Evolutionary conservation across 2,888 invertebrate genomes (phyloP), one percentile per base, ranked within the genome.

Genomic region (Lamellibrachia columna): DNA sequence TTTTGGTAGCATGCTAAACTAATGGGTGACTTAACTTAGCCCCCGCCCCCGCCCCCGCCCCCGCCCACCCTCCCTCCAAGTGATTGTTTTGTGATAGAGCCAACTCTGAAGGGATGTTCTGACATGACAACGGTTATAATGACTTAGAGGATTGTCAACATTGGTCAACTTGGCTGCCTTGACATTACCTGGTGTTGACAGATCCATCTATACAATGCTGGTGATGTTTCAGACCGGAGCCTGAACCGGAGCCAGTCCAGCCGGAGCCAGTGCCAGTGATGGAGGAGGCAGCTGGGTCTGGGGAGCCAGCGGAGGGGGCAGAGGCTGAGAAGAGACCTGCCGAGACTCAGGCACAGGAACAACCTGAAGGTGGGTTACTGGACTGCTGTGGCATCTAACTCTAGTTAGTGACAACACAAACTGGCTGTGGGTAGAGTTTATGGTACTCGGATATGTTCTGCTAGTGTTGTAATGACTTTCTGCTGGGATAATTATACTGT

Each of bases 191-290:
- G 75, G 75, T 75, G 75, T 75, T 75, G 75, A 11, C 75, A 11
- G 22, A 22, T 40, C 40, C 40, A 75, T 75, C 22, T 15, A 22
- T 75, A 75, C 75, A 75, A 75, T 75, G n/a, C 15, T 11, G n/a
- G 58, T 93, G n/a, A 8, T n/a, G 60, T 92, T 93, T 52, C 94
- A 96, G 96, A 91, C 95, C 95, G 91, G 95, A 95, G 92, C 93
- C 94, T n/a, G 95, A 96, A 92, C 94, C 94, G 15, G 93, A 93
- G 58, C 94, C 75, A 75, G 75, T 75, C 15, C 75, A 75, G 75
- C 75, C 75, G 75, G 75, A 75, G 75, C 75, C 93, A 15, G 94
- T 93, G 92, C 93, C 93, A 53, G 91, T 91, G 15, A 91, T 90
- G 15, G 92, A 60, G 53, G 90, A 53, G 15, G 40, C 58, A 8